Conservation (phyloP, 1,140 invertebrate species). For the Nautilus pompilius region DNA sequence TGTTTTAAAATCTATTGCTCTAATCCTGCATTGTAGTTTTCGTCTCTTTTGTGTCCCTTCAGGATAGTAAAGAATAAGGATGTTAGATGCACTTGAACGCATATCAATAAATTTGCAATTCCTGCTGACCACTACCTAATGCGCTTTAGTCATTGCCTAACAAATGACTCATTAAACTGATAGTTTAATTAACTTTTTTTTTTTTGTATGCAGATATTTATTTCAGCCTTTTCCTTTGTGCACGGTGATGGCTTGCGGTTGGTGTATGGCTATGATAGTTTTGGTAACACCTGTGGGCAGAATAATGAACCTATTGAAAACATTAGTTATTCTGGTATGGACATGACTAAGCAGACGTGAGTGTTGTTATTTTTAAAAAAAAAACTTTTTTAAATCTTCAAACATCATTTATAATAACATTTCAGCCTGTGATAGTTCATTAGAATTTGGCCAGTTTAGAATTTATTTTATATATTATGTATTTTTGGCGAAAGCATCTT, state of each 20-base stretch:
- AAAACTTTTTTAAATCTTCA: no score
- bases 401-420: no score
- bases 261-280: constrained; percentile 91
- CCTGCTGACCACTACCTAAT: background rate
- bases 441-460: no score
- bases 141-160: background rate
- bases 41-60: background rate
- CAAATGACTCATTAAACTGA: background rate
- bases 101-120: background rate
- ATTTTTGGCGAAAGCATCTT: no score
- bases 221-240: constrained; percentile 82
- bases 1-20: background rate
- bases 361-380: constrained; percentile 23
- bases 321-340: constrained; percentile 73
- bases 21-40: background rate
- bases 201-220: constrained; percentile 51
- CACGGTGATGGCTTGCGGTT: constrained; percentile 84
- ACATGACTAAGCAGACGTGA: constrained; percentile 74
- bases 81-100: background rate
- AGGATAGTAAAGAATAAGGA: background rate
- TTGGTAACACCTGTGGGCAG: constrained; percentile 91
- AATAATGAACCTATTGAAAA: constrained; percentile 68
- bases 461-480: no score
- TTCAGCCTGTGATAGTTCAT: no score
- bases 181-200: constrained; percentile 5